Base-by-base conservation (phyloP, 2,797 vertebrate genomes). In the Parambassis ranga region DNA sequence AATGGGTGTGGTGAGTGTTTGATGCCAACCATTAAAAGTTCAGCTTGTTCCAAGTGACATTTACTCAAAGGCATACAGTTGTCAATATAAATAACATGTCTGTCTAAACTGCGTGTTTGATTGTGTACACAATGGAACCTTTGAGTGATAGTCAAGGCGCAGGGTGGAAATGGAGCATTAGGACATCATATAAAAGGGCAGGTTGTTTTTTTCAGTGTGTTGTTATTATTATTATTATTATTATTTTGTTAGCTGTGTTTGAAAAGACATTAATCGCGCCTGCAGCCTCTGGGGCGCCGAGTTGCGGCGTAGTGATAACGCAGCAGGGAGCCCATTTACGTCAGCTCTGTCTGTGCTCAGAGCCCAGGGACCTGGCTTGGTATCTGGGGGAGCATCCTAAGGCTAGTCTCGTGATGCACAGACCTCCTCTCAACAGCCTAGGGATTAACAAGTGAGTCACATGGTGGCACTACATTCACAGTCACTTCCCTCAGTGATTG, bases 271-370 rank as follows among this genome's bases (percentile, higher is more conserved):
- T 37, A 71, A 81, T 85, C 66, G n/a, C 53, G 47, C 51, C 60
- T 67, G 55, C 13, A 37, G 58, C 79, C 87, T 80, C 81, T 15
- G 38, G 79, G 82, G 82, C 41, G 41, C 63, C 31, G 62, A 65
- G 75, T 64, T 78, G 75, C 26, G 61, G 71, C 59, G 71, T 35
- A 10, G 65, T 30, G 80, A 79, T 77, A 85, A 83, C 71, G 64
- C 82, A 84, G 78, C 63, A 79, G 79, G 77, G 86, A 83, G 73
- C 52, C 59, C 76, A 89, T 91, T 89, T 92, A 91, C 91, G 91
- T 93, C 91, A 92, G 70, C 44, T 51, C 75, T 65, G 83, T 84
- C 85, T 89, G 82, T 70, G 75, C 31, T 63, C 52, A 55, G 79
- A 81, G 76, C 72, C 74, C 73, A 69, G 84, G 83, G 90, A 90